A percentile compares a stretch with the other conserved stretches of the same genome.
phyloP scores from a whole-genome alignment of 2,888 invertebrate species.

The Capitulum mitella region DNA sequence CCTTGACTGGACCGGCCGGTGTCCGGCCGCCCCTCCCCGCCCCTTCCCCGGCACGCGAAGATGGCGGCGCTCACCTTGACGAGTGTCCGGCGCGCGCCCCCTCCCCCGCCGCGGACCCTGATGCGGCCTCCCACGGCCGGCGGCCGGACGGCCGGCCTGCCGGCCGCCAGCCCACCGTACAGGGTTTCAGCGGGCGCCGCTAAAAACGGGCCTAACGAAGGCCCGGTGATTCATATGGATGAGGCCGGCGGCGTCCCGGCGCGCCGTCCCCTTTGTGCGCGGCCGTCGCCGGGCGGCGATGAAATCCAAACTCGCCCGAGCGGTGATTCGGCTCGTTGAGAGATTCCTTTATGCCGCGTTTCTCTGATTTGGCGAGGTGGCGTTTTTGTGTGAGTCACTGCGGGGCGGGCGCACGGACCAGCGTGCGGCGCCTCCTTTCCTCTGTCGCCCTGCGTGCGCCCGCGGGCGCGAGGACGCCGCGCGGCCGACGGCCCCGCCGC shows the following conservation, averaged over 20 bases:
- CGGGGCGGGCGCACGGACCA: too few species aligned
- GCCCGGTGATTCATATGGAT: neutral
- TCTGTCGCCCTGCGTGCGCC: too few species aligned
- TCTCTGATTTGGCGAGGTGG: neutral
- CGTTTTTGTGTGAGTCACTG: neutral
- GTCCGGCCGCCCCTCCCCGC: neutral
- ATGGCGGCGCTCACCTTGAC: constrained; percentile 24
- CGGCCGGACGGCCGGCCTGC: too few species aligned
- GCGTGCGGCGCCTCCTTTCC: too few species aligned
- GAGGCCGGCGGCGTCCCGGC: neutral
- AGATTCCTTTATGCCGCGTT: neutral
- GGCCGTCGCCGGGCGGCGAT: neutral
- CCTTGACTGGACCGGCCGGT: constrained; percentile 1
- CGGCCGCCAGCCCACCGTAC: neutral
- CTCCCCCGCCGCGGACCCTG: neutral
- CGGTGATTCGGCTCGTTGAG: neutral
- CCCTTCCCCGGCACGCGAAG: neutral
- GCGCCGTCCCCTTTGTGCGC: neutral
- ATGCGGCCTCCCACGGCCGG: too few species aligned
- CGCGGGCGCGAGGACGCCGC: neutral
- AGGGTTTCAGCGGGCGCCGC: neutral
- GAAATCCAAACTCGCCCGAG: neutral
- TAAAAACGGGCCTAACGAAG: neutral
- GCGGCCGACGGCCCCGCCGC: neutral
- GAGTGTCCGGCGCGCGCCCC: neutral